Base-by-base conservation (phyloP, 1,140 invertebrate genomes). In the Lasioglossum albipes region DNA sequence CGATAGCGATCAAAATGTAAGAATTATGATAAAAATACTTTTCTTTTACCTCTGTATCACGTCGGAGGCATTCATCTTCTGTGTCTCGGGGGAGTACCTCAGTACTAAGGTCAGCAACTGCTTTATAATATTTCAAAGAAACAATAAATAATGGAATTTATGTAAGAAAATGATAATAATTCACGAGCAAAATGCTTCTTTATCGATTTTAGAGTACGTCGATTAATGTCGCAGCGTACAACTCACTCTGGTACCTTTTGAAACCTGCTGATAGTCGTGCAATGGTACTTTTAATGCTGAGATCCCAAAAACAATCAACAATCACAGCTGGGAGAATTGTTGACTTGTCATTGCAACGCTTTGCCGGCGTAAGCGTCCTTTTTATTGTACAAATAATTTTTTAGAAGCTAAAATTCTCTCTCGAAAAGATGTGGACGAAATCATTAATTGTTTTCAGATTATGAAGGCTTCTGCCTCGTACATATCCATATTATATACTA, bases 291-390 rank as follows among this genome's bases (percentile, higher is more conserved):
- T 27, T 87, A 13, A 81, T 87, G 52, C 41, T 79, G 22, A 80
- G 86, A 75, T 84, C 85, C 6, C 86, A 87, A 31, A 81, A n/a
- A 71, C 62, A 36, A 7, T 69, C 86, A 41, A 84, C 75, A 16
- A 81, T 87, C 20, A 82, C 79, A 7, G 75, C 80, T 31, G 86
- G 82, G 2, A 84, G 86, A 72, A 76, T 87, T 64, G 69, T 75
- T 18, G 65, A 84, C 12, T 62, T 87, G 36, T 87, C 86, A 3
- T 27, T 86, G 12, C 16, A 79, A 71, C 42, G 75, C n/a, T 87
- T 87, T 57, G 31, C 82, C 41, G 72, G 22, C 12, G 86, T 86
- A 84, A 79, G 84, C 36, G 41, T 49, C 54, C 13, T 27, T 49
- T 49, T 49, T 49, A 49, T 12, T 54, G 6, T 54, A 54, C 6